Percentiles rank a stretch among this genome's conserved stretches.
Conservation (phyloP, 2,888 invertebrate species). For the Argyresthia albistria region DNA sequence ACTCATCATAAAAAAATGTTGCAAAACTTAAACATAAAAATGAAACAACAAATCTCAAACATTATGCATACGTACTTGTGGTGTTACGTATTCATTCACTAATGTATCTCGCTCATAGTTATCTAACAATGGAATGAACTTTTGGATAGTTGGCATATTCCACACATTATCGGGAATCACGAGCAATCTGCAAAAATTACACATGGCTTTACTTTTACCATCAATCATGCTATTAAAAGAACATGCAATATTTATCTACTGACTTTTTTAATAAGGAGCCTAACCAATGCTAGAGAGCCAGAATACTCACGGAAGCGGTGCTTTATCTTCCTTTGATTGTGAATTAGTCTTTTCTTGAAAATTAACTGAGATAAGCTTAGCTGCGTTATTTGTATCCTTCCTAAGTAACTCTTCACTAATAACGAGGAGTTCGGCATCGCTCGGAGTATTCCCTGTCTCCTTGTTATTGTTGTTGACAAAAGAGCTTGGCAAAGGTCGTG, state of each 20-base stretch:
- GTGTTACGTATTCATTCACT: conserved; percentile 83
- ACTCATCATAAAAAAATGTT: not conserved
- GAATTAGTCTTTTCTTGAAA: conserved; percentile 83
- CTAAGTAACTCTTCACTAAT: conserved; percentile 80
- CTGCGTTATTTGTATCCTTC: conserved; percentile 83
- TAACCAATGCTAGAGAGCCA: too few species aligned
- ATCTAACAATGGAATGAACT: conserved; percentile 82
- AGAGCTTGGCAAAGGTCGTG: conserved; percentile 42
- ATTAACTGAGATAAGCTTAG: conserved; percentile 78
- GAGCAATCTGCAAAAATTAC: conserved; percentile 71
- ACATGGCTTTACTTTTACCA: not conserved
- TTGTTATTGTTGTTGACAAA: conserved; percentile 42
- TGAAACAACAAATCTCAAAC: not conserved
- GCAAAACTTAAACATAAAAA: not conserved
- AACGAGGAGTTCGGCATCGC: conserved; percentile 76
- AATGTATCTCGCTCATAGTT: conserved; percentile 86
- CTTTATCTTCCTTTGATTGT: conserved; percentile 78
- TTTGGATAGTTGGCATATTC: conserved; percentile 81
- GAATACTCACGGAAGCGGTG: conserved; percentile 79
- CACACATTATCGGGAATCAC: conserved; percentile 74
- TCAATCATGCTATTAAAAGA: not conserved
- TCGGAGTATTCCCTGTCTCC: conserved; percentile 30
- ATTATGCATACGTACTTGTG: conserved; percentile 50
- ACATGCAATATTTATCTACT: not conserved
- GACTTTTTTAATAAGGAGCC: too few species aligned